Base-by-base conservation (phyloP, 2,797 vertebrate genomes). In the Chromis chromis region DNA sequence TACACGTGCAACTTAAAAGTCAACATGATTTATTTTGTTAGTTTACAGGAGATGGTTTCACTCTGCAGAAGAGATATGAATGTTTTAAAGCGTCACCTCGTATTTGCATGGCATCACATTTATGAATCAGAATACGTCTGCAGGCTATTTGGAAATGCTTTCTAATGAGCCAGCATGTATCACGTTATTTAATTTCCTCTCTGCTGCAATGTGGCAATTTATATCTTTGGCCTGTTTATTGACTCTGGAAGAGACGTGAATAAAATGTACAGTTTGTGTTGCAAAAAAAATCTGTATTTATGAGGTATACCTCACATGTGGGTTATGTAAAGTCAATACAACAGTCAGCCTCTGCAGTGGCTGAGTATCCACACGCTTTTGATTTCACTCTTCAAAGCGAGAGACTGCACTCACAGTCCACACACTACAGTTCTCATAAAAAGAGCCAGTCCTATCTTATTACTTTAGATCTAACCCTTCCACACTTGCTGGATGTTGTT, bases 301-400 rank as follows among this genome's bases (percentile, higher is more conserved):
- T 60, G 49, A 75, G 49, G 44, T 59, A 17, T 52, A 66, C 46
- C 63, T 78, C 60, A 65, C 53, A 78, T 82, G 70, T 50, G 70
- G 74, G 65, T 89, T 90, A 84, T 64, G 64, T 86, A 84, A 89
- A 90, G 79, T 86, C 84, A 84, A 79, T 78, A 88, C 70, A 89
- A 86, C 79, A 86, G 57, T 74, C 65, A 64, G 75, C 69, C 76
- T 89, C 84, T 90, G 86, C 79, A 84, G 86, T 76, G 58, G 76
- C 64, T 61, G 64, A 76, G 55, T 65, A 74, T 79, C 80, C 78
- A 76, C 57, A 81, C 17, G 27, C 82, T 75, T 91, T 85, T 90
- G 86, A 92, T 86, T 90, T 78, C n/a, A 13, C 77, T 80, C 81
- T 86, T 86, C 85, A 87, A 89, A 87, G 87, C 25, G 6, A 72